These are phyloP conservation scores for Crotalus viridis DNA, from an alignment of 2,113 vertebrate genomes.

Conservation along the genomic window DNA sequence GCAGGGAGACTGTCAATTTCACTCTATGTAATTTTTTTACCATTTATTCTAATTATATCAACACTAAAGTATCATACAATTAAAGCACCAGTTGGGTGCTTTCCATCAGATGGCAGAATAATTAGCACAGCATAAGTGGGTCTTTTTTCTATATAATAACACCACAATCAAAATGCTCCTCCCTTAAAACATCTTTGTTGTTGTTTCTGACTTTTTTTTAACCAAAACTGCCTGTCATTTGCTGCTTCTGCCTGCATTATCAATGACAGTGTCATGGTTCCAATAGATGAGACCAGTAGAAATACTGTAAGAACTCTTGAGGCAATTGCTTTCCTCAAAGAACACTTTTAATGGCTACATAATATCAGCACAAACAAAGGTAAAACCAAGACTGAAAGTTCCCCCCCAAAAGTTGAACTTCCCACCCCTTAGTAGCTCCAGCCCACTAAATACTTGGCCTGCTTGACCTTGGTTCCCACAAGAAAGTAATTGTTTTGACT, in stretches of 20 bases:
- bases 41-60: not conserved
- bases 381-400: no score
- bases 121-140: not conserved
- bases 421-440: no score
- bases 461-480: no score
- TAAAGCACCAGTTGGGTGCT: not conserved
- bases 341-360: no score
- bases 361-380: no score
- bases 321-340: no score
- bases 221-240: not conserved
- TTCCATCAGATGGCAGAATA: not conserved
- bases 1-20: not conserved
- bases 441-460: no score
- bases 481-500: no score
- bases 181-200: not conserved
- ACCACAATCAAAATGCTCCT: not conserved
- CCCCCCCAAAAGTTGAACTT: no score
- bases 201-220: not conserved
- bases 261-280: not conserved
- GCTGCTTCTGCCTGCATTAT: not conserved
- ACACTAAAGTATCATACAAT: not conserved
- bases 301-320: no score
- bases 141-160: not conserved
- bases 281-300: no score
- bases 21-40: not conserved